Evolutionary conservation across 2,888 invertebrate genomes (phyloP).

Genomic region (Homarus gammarus): DNA sequence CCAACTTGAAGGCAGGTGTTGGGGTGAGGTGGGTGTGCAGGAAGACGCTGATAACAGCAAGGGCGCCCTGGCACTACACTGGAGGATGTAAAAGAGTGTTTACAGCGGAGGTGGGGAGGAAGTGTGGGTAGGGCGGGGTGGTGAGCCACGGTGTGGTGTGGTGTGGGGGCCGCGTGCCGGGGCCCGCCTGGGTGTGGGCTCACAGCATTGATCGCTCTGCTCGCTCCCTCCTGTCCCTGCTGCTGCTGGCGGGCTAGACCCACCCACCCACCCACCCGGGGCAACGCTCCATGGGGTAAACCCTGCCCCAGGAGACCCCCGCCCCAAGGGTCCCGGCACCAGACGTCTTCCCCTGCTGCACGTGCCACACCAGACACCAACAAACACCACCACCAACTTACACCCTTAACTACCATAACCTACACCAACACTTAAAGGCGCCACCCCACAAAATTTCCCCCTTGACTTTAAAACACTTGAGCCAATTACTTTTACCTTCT

Average conservation of each 20-base stretch:
- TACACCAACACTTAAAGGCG: too few relatives aligned
- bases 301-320: too few relatives aligned
- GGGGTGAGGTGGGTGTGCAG: not conserved
- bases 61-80: not conserved
- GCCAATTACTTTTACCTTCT: too few relatives aligned
- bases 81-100: not conserved
- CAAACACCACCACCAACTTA: too few relatives aligned
- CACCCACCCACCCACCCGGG: not conserved
- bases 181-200: constrained; percentile 11
- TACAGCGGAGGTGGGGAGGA: not conserved
- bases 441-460: too few relatives aligned
- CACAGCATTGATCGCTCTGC: constrained; percentile 43
- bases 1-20: not conserved
- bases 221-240: constrained; percentile 19
- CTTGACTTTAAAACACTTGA: too few relatives aligned
- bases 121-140: not conserved
- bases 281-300: not conserved
- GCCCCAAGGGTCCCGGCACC: too few relatives aligned
- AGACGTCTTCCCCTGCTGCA: too few relatives aligned
- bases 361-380: too few relatives aligned
- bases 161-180: not conserved
- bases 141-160: not conserved
- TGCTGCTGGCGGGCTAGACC: not conserved
- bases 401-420: too few relatives aligned
- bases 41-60: not conserved